Base-by-base conservation (phyloP, 2,888 invertebrate genomes). In the Chalcosyrphus nemorum region DNA sequence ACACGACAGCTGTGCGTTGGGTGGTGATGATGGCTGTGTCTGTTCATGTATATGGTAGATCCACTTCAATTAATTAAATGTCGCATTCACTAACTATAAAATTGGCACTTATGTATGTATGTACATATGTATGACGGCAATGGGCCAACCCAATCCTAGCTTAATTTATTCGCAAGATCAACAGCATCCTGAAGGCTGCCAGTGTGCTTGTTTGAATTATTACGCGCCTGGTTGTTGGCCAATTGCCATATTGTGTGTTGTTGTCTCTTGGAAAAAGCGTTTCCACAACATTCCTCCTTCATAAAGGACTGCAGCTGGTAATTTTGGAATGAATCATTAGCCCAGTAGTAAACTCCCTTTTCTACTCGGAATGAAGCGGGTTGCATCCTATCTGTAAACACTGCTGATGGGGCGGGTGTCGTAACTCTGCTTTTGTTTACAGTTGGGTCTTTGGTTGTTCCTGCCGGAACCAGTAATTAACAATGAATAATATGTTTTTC, bases 401-500 rank as follows among this genome's bases (percentile, higher is more conserved):
- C n/a, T n/a, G n/a, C n/a, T n/a, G n/a, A n/a, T n/a, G n/a, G n/a
- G n/a, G n/a, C n/a, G 50, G 21, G 32, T 13, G 21, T 4, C 27
- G 9, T 32, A 27, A 15, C 4, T 24, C 11, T 17, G 35, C 32
- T 50, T 24, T 13, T 32, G 56, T 35, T 29, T 50, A 32, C n/a
- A 57, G 45, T 61, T 45, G 61, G 52, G 45, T 47, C 68, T 77
- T 15, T 63, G 57, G 68, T 57, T 77, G 72, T 77, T 41, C 19
- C 78, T 72, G 72, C 68, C 72, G 66, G 63, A 72, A 74, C 72
- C 63, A 78, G 82, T 75, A 84, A 84, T 84, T 84, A 80, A 80
- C 80, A 65, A 74, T 80, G 80, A 80, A 80, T 80, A 84, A 84
- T 75, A 68, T 84, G 70, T 80, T 80, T 74, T 84, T 57, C 13